Percentiles rank a stretch among this genome's conserved stretches.
Evolutionary conservation across 2,888 invertebrate genomes (phyloP).

Genomic region (Amphimallon solstitiale): DNA sequence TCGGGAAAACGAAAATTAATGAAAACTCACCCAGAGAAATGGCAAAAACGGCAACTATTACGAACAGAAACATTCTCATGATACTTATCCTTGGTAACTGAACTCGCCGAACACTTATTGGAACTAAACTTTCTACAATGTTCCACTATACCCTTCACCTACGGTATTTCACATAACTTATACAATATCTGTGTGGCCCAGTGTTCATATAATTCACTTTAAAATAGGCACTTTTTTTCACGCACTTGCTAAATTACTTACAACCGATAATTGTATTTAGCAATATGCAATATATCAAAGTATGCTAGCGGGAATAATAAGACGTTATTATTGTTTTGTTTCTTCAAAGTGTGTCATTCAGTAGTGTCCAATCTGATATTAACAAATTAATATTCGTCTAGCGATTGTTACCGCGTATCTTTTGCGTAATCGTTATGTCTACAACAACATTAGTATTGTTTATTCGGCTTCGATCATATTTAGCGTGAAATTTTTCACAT

Average conservation of each 20-base stretch:
- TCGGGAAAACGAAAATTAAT: background rate
- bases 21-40: slow-evolving; percentile 47
- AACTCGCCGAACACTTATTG: slow-evolving; percentile 49
- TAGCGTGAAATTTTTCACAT: slow-evolving; percentile 14
- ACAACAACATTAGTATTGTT: background rate
- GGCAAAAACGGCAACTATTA: slow-evolving; percentile 52
- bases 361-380: slow-evolving; percentile 12
- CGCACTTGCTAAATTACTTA: background rate
- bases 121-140: slow-evolving; percentile 56
- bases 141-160: slow-evolving; percentile 52
- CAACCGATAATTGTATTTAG: background rate
- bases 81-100: slow-evolving; percentile 60
- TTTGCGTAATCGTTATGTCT: slow-evolving; percentile 25
- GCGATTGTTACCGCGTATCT: background rate
- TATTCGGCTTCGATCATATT: slow-evolving; percentile 3
- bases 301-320: background rate
- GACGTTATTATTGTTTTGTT: slow-evolving; percentile 4
- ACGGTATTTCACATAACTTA: slow-evolving; percentile 48
- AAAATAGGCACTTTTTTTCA: slow-evolving; percentile 1
- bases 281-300: no score
- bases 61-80: slow-evolving; percentile 58
- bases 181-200: slow-evolving; percentile 31
- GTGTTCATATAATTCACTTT: slow-evolving; percentile 16
- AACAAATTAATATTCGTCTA: slow-evolving; percentile 24
- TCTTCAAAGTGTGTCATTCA: slow-evolving; percentile 1